phyloP scores from a whole-genome alignment of 35 echinoderm and acorn worm species.

The Lytechinus pictus region DNA sequence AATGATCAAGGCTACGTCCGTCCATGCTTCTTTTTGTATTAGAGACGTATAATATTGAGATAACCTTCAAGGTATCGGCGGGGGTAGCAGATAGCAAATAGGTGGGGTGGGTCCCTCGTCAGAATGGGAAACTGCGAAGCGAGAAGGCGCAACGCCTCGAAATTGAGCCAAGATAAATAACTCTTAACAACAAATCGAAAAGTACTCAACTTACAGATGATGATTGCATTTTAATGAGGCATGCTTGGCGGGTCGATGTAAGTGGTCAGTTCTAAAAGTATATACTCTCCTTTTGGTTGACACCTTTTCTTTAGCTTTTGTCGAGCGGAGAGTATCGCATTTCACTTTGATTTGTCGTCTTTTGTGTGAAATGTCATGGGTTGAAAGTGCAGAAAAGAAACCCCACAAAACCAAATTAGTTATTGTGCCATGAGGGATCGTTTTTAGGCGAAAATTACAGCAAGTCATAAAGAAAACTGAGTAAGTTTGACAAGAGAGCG shows the following conservation, averaged over 20 bases:
- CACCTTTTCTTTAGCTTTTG: neutral
- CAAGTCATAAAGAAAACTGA: neutral
- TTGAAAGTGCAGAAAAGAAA: neutral
- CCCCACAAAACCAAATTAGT: conserved; percentile 18
- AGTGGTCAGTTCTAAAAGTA: neutral
- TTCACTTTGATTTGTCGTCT: conserved; percentile 11
- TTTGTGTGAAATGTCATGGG: conserved; percentile 2
- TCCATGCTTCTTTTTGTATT: neutral
- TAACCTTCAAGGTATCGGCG: neutral
- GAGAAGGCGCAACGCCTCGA: neutral
- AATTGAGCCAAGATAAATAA: conserved; percentile 25
- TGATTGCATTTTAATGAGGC: conserved; percentile 1
- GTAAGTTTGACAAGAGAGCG: neutral
- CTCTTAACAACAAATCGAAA: conserved; percentile 3
- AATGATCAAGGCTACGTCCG: neutral
- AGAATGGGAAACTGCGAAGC: neutral
- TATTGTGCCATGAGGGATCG: neutral
- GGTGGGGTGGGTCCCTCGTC: neutral
- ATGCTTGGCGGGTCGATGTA: neutral
- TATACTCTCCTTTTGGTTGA: neutral
- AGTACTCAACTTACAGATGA: neutral
- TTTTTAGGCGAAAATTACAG: neutral
- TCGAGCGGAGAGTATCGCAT: neutral
- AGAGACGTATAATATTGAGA: neutral
- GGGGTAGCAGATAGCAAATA: neutral